Base-by-base conservation (phyloP, 2,888 invertebrate species). In the Unio delphinus region DNA sequence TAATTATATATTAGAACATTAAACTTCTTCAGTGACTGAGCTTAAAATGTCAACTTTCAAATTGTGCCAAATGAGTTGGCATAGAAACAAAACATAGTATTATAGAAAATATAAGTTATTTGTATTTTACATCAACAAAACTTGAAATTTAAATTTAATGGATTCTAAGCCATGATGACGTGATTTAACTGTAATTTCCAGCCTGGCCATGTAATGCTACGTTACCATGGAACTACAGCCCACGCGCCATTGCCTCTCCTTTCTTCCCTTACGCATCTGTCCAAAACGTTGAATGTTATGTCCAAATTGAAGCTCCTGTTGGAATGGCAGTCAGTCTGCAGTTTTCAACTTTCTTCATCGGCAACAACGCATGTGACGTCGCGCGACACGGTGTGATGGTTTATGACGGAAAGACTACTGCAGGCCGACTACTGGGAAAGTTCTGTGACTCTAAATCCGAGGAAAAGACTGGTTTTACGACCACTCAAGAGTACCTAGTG, bases 141-240 rank as follows among this genome's bases (percentile, higher is more conserved):
- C 59, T 20, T 59, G 59, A 1, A 11, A 26, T 26, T 23, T 59
- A 15, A 18, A 26, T 23, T 26, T 11, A 0, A 8, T 23, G 26
- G 8, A 4, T 59, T 20, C 3, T 26, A 18, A 23, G 18, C 11
- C 17, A 59, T 26, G 8, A 59, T 4, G 23, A 17, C 15, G 4
- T 59, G 18, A 59, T 59, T 11, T 45, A 15, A 11, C 45, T 45
- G 3, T 17, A 54, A 18, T 54, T 68, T 68, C 20, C 70, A 80
- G 80, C 77, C 18, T 80, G 80, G 80, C 78, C 80, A 1, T 80
- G 80, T 55, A 79, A 80, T 55, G 80, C 76, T 11, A 77, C 77
- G 15, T 69, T 80, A 28, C 73, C 78, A 11, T 70, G 73, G 70
- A 78, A 79, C 55, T 80, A 80, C 59, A 69, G 72, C 7, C 80